Conservation (phyloP, 1,140 invertebrate species). For the Schmidtea mediterranea region DNA sequence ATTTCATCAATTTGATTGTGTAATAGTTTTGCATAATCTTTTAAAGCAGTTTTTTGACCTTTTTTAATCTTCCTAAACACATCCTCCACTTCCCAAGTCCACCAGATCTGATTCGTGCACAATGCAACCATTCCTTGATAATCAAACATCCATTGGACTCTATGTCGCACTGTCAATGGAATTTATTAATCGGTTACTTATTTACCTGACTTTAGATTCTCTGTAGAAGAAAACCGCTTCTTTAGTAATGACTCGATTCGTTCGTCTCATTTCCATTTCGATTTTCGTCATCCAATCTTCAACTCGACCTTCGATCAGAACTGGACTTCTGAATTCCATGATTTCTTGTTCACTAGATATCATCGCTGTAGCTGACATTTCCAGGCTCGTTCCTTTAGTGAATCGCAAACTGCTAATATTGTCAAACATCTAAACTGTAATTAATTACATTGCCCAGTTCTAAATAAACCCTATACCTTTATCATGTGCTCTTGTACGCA, state of each 20-base stretch:
- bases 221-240: slow-evolving; percentile 56
- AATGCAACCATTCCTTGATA: slow-evolving; percentile 62
- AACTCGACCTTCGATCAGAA: slow-evolving; percentile 39
- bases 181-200: slow-evolving; percentile 27
- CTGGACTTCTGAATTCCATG: slow-evolving; percentile 44
- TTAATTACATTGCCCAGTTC: background rate
- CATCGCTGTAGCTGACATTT: slow-evolving; percentile 42
- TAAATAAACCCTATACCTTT: slow-evolving; percentile 40
- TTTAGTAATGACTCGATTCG: slow-evolving; percentile 57
- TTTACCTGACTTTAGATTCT: slow-evolving; percentile 34
- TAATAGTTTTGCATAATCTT: slow-evolving; percentile 48
- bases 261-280: slow-evolving; percentile 47
- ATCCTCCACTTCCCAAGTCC: slow-evolving; percentile 68
- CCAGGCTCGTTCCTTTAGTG: slow-evolving; percentile 33
- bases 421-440: slow-evolving; percentile 46
- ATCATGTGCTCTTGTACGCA: slow-evolving; percentile 66
- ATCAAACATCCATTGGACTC: slow-evolving; percentile 55
- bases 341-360: slow-evolving; percentile 55
- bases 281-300: slow-evolving; percentile 68
- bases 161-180: no score
- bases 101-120: slow-evolving; percentile 61
- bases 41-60: slow-evolving; percentile 56
- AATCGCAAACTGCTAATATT: slow-evolving; percentile 48
- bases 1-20: slow-evolving; percentile 54
- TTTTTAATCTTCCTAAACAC: slow-evolving; percentile 41